These are phyloP conservation scores for Pachypanchax playfairii DNA, from an alignment of 2,113 vertebrate species.

Conservation along the genomic window DNA sequence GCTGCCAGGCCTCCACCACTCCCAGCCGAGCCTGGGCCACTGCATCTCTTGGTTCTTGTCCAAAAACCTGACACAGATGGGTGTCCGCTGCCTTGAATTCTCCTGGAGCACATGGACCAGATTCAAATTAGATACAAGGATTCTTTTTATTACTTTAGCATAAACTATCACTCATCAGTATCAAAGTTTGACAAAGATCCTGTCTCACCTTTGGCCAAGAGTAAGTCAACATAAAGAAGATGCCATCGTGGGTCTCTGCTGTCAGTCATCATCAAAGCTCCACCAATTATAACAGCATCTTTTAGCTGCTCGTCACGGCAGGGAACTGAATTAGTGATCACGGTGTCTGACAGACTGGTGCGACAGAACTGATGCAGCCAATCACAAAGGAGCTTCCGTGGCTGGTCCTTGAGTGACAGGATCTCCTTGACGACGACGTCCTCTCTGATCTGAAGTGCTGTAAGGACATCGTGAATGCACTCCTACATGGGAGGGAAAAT, in stretches of 20 bases:
- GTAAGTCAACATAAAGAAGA: constrained; percentile 83
- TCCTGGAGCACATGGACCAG: constrained; percentile 60
- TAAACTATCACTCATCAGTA: too few species aligned
- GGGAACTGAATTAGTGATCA: constrained; percentile 41
- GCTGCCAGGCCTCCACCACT: constrained; percentile 83
- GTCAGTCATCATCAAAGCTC: constrained; percentile 79
- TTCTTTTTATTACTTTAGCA: too few species aligned
- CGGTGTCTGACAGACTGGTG: constrained; percentile 65
- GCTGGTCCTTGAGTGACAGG: constrained; percentile 82
- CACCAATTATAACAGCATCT: constrained; percentile 77
- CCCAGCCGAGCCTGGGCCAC: constrained; percentile 82
- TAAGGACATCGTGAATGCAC: constrained; percentile 82
- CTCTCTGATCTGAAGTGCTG: constrained; percentile 81
- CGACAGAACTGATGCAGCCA: constrained; percentile 86
- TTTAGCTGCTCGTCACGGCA: constrained; percentile 65
- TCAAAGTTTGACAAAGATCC: background rate
- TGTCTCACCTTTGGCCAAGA: constrained; percentile 82
- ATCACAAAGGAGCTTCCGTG: constrained; percentile 76
- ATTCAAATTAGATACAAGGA: constrained; percentile 18
- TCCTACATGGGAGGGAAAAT: constrained; percentile 74
- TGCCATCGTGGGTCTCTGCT: constrained; percentile 76
- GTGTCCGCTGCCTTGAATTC: constrained; percentile 75
- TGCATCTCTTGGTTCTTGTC: constrained; percentile 72
- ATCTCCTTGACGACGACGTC: constrained; percentile 80
- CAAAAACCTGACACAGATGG: constrained; percentile 82